Base-by-base conservation (phyloP, 2,113 vertebrate species). In the Rhinopomastus cyanomelas region DNA sequence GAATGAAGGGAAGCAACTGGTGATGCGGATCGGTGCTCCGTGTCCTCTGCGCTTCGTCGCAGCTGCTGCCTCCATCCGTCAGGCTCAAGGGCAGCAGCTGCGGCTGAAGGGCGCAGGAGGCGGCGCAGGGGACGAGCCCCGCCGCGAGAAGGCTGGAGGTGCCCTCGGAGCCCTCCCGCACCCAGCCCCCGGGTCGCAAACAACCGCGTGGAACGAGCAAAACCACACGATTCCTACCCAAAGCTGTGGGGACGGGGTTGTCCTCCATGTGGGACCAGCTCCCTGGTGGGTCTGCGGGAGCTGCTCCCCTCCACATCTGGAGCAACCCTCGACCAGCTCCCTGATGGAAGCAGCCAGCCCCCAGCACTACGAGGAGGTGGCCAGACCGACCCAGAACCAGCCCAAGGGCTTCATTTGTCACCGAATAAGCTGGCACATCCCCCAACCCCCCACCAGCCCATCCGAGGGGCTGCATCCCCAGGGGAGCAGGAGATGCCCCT, bases 211-310 rank as follows among this genome's bases (percentile, higher is more conserved):
- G 22, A 15, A 26, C 7, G 5, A 68, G 34, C 3, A 2, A 30
- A 86, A 14, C 3, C 0, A 3, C 9, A 0, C 3, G 0, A 4
- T 7, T 32, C 39, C 36, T 29, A 2, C 77, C 51, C 67, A 3
- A 6, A 21, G 0, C 1, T 30, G 37, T 0, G 49, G 26, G 42
- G 53, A 12, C 1, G 12, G 13, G 0, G 11, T 1, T 12, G 4
- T 8, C 4, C 62, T 17, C 56, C 0, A 29, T 0, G 6, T 8
- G 5, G 20, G 30, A 14, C 3, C 1, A 37, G 19, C 18, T 34
- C 30, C 32, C 46, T 7, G 2, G 14, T 52, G 7, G 29, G 3
- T 34, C 76, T 3, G 0, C 0, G 55, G 21, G 46, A 11, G 5
- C 85, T 23, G 42, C 77, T 30, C 42, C 48, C 7, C 53, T 66